Evolutionary conservation across 2,113 vertebrate species (phyloP), one percentile per base, ranked within the genome.

Genomic region (Nannobrachium achirus): DNA sequence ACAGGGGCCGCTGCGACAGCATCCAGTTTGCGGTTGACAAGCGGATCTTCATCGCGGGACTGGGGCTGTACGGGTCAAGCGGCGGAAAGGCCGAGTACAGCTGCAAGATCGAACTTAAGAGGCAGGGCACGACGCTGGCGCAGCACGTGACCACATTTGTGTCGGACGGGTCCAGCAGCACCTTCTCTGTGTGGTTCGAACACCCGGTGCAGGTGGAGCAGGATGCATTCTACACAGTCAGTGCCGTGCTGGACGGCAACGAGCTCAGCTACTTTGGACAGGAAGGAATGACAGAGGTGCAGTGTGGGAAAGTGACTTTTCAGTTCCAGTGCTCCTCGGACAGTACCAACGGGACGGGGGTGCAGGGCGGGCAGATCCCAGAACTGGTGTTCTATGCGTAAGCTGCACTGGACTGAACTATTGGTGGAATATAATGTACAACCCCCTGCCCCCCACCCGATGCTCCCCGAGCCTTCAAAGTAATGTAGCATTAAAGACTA

Each of bases 251-350:
- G 13, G 97, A 99, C 0, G 98, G 98, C 11, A 95, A 93, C 0
- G 95, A 99, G 78, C 96, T 99, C 70, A 99, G 97, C 89, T 99
- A 99, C 87, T 99, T 99, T 2, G 97, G 98, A 14, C 98, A 99
- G 88, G 98, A 99, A 80, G 98, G 98, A 61, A 95, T 99, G 96
- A 98, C 96, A 0, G 97, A 99, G 88, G 97, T 98, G 62, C 96
- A 97, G 90, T 96, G 96, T 0, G 97, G 96, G 19, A 95, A 94
- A 88, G 96, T 98, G 79, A 96, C 96, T 0, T 99, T 99, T 86
- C 98, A 99, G 85, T 99, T 99, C 89, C 98, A 99, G 91, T 98
- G 98, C 73, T 99, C 98, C 39, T 98, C 98, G 0, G 98, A 99
- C 92, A 99, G 98, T 87, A 99, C 98, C 71, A 99, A 99, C 0